phyloP scores from a whole-genome alignment of 2,888 invertebrate genomes.

The Penaeus monodon region DNA sequence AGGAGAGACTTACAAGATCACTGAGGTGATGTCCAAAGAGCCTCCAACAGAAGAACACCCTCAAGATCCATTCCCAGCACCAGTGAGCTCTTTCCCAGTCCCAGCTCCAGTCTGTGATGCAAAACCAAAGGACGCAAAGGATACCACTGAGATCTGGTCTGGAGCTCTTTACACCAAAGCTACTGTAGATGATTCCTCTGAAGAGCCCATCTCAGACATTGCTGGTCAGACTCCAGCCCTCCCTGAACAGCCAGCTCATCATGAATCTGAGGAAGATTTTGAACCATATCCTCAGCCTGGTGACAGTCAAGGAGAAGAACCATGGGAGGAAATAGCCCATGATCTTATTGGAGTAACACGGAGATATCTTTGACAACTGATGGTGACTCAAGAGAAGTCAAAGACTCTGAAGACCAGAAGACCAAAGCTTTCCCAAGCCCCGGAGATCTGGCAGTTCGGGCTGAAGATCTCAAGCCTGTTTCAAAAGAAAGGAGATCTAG shows the following conservation, averaged over 20 bases:
- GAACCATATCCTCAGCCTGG: slow-evolving; percentile 28
- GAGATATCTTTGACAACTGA: slow-evolving; percentile 37
- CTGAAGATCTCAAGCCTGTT: not conserved
- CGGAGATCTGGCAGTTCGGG: slow-evolving; percentile 16
- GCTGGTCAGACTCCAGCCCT: not conserved
- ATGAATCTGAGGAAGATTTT: slow-evolving; percentile 8
- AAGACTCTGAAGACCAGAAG: not conserved
- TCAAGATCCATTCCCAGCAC: slow-evolving; percentile 9
- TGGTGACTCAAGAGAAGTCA: not conserved
- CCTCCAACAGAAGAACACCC: not conserved
- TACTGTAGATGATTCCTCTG: not conserved
- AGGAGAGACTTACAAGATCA: not conserved
- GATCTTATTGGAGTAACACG: slow-evolving; percentile 38
- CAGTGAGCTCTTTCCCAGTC: not conserved
- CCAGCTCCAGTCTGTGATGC: not conserved
- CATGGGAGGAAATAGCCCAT: slow-evolving; percentile 31
- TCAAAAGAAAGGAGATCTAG: not conserved
- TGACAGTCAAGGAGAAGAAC: slow-evolving; percentile 5
- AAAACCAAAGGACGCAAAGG: not conserved
- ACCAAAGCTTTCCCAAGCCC: slow-evolving; percentile 28
- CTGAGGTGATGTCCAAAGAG: not conserved
- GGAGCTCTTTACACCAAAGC: slow-evolving; percentile 2
- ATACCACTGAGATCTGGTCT: not conserved
- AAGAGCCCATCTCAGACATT: not conserved
- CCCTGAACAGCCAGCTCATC: not conserved